These are phyloP conservation scores for Tetrapedia diversipes DNA, from an alignment of 2,888 invertebrate genomes.

Conservation along the genomic window DNA sequence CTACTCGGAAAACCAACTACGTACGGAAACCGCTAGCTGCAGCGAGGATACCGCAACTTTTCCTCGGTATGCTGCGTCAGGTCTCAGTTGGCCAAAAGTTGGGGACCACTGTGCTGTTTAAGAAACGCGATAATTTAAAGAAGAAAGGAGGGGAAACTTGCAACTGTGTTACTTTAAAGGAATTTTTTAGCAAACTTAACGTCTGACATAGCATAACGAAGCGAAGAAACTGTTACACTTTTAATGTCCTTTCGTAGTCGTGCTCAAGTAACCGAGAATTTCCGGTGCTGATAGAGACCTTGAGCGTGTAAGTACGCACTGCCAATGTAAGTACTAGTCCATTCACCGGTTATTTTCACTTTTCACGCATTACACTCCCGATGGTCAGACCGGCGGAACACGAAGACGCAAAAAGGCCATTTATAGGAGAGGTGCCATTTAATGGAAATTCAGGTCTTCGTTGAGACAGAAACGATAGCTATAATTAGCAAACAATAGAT, in stretches of 20 bases:
- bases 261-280: slow-evolving; percentile 67
- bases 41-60: background rate
- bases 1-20: background rate
- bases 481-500: background rate
- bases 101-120: too few relatives aligned
- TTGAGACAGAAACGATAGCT: too few relatives aligned
- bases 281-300: slow-evolving; percentile 67
- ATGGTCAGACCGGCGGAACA: slow-evolving; percentile 51
- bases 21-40: background rate
- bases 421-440: background rate
- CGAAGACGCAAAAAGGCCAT: slow-evolving; percentile 4
- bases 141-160: too few relatives aligned
- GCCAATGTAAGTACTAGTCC: slow-evolving; percentile 49
- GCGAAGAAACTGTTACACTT: slow-evolving; percentile 36
- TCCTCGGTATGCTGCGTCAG: too few relatives aligned
- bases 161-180: too few relatives aligned
- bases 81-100: too few relatives aligned
- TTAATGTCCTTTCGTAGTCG: slow-evolving; percentile 53
- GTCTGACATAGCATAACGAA: background rate
- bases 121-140: too few relatives aligned
- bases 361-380: slow-evolving; percentile 49
- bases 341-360: slow-evolving; percentile 70
- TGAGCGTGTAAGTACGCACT: slow-evolving; percentile 49
- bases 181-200: background rate
- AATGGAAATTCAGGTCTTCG: slow-evolving; percentile 1